These are phyloP conservation scores for Scelioninae gen. 2 DNA, from an alignment of 2,888 invertebrate species.

Conservation along the genomic window DNA sequence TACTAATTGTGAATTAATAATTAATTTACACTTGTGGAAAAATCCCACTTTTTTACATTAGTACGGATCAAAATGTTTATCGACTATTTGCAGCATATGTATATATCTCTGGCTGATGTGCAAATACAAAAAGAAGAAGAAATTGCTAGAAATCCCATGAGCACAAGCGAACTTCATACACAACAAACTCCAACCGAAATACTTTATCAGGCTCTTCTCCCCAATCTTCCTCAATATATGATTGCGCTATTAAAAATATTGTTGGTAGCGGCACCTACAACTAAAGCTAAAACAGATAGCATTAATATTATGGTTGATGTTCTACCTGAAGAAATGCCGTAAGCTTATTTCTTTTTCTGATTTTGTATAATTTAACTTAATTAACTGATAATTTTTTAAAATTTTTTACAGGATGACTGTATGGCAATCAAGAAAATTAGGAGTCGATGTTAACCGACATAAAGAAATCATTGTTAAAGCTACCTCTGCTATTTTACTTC, in stretches of 20 bases:
- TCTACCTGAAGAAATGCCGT: constrained; percentile 97
- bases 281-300: constrained; percentile 98
- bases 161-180: constrained; percentile 87
- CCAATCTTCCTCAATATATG: constrained; percentile 97
- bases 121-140: constrained; percentile 95
- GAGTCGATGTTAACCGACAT: constrained; percentile 98
- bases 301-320: constrained; percentile 99
- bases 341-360: constrained; percentile 69
- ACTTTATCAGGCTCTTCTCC: constrained; percentile 95
- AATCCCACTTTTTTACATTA: too few species aligned
- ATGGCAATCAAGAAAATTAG: constrained; percentile 94
- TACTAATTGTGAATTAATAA: constrained; percentile 84
- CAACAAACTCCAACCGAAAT: constrained; percentile 90
- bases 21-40: neutral
- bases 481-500: constrained; percentile 90
- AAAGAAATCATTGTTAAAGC: constrained; percentile 99
- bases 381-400: constrained; percentile 19
- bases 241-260: constrained; percentile 97
- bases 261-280: constrained; percentile 98
- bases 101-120: constrained; percentile 93
- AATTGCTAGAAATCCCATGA: constrained; percentile 92
- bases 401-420: constrained; percentile 84
- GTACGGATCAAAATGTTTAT: too few species aligned
- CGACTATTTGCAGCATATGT: constrained; percentile 91
- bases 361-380: constrained; percentile 3